Base-by-base conservation (phyloP, 2,113 vertebrate genomes). In the Polyodon spathula region DNA sequence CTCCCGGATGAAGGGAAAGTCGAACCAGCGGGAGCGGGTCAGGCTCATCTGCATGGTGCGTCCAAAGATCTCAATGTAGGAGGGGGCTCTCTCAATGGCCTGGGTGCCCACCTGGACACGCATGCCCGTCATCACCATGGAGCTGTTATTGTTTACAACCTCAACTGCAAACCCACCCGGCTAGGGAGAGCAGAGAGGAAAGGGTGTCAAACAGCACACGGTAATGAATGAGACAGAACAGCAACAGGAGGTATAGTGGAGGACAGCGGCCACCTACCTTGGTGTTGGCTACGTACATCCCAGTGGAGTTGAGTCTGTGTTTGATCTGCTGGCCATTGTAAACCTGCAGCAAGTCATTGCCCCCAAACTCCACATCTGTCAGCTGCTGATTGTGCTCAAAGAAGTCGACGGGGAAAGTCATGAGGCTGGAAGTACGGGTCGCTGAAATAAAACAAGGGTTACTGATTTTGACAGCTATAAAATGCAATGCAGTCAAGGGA, bases 51-150 rank as follows among this genome's bases (percentile, higher is more conserved):
- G 96, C 95, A 97, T 95, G 55, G 94, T 97, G 58, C 96, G 93
- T 1, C 96, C 95, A 1, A 99, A 98, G 67, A 98, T 90, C 78
- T 99, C 95, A 37, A 98, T 76, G 65, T 97, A 98, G 0, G 95
- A 96, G 0, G 96, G 94, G 0, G 94, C 93, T 2, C 96, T 70
- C 72, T 99, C 96, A 1, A 97, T 88, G 2, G 94, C 96, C 68
- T 99, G 95, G 0, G 93, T 95, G 68, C 96, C 96, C 0, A 95
- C 90, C 82, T 98, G 96, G 66, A 99, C 90, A 44, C 96, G 76
- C 93, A 99, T 96, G 60, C 96, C 96, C 0, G 96, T 99, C 93
- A 99, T 98, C 78, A 99, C 96, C 95, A 98, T 99, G 0, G 93
- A 93, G 71, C 82, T 93, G 80, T 94, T 97, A 73, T 95, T 97